phyloP scores from a whole-genome alignment of 2,113 vertebrate species.

The Hippocampus zosterae region DNA sequence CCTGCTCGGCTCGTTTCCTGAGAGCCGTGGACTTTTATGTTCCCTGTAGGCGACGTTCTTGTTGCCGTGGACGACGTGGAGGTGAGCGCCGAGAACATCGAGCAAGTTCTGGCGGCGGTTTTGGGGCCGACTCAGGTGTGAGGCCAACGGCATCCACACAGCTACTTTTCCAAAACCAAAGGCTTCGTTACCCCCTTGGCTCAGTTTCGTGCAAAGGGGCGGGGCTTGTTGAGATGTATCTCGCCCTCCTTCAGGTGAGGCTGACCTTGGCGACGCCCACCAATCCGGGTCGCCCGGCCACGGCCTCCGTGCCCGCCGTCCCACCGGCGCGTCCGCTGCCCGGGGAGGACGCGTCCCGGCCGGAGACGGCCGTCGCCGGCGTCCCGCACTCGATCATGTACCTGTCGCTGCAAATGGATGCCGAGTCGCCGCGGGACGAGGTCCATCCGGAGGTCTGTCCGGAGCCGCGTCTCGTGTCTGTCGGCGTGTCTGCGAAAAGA shows the following conservation, averaged over 20 bases:
- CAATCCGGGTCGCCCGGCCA: constrained; percentile 38
- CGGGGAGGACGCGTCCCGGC: constrained; percentile 74
- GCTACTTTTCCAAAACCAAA: too few relatives aligned
- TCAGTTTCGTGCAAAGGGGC: too few relatives aligned
- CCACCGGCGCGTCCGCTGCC: constrained; percentile 84
- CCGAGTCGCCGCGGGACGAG: constrained; percentile 81
- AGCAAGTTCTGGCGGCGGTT: constrained; percentile 91
- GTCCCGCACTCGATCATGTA: constrained; percentile 87
- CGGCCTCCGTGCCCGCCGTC: constrained; percentile 65
- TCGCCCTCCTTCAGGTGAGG: constrained; percentile 76
- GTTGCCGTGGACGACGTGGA: constrained; percentile 94
- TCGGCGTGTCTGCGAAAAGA: not conserved
- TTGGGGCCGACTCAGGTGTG: constrained; percentile 89
- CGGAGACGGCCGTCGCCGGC: constrained; percentile 69
- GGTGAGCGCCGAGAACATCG: constrained; percentile 90
- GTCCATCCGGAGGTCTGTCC: constrained; percentile 66
- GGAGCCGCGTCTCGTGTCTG: too few relatives aligned
- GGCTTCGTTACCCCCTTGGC: too few relatives aligned
- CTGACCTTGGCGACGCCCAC: constrained; percentile 84
- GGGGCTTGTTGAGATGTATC: too few relatives aligned
- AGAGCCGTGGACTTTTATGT: not conserved
- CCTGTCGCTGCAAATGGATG: constrained; percentile 83
- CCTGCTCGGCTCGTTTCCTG: too few relatives aligned
- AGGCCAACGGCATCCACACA: too few relatives aligned
- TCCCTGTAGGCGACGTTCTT: constrained; percentile 82